Evolutionary conservation across 2,888 invertebrate genomes (phyloP), one percentile per base, ranked within the genome.

Genomic region (Agrochola lota): DNA sequence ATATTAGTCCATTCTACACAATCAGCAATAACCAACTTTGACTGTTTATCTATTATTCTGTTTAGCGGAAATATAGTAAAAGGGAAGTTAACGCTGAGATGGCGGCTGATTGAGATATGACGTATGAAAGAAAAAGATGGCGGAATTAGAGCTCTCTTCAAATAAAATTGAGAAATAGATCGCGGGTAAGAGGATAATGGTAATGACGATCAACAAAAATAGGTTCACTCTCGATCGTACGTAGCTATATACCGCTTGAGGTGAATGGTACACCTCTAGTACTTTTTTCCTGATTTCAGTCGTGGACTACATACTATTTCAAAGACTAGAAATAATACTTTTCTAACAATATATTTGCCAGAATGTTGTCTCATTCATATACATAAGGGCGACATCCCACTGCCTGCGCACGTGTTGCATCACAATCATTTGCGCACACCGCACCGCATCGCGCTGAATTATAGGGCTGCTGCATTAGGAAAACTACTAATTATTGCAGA

Each of bases 371-470:
- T 63, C 63, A 75, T 74, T 82, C 78, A 75, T 66, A 74, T 30
- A 74, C 67, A 64, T 80, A 69, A 74, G 76, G 81, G 74, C 69
- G 77, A 62, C 72, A 77, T 71, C 67, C 52, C 84, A 80, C 74
- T 70, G 83, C 70, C 72, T 74, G 52, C 69, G 78, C 86, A 63
- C 67, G 74, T 62, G 85, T 90, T 90, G 83, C 89, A 83, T 89
- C 90, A 90, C 85, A 59, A 73, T 79, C 77, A 69, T 83, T 81
- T 70, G 78, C 74, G 72, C 69, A 79, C 77, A 77, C 76, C 88
- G 71, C 85, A 80, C 43, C 77, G 78, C 87, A 73, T 4, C 74
- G 30, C 46, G 70, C 30, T 26, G 7, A 6, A 3, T 0, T 0
- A 1, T 26, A 88, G 85, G 87, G 84, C 26, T 84, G 74, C 12